Conservation (phyloP, 1,140 invertebrate genomes). For the Drosophila jambulina region DNA sequence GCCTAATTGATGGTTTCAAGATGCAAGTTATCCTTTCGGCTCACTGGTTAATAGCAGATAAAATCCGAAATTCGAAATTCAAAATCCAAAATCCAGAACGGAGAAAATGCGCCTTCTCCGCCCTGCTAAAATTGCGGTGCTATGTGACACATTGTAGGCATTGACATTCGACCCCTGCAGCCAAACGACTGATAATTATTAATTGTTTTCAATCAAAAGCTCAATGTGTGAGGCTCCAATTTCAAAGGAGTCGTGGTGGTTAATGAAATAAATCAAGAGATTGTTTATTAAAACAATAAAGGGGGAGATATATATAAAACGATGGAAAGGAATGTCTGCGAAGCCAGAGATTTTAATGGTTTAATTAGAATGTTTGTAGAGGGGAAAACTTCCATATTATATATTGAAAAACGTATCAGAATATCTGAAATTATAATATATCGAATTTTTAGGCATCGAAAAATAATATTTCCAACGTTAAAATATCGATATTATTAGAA, state of each 20-base stretch:
- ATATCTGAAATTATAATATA: too few relatives aligned
- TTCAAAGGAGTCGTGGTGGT: background rate
- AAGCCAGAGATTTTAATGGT: too few relatives aligned
- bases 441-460: too few relatives aligned
- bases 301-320: too few relatives aligned
- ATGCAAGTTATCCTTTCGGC: conserved; percentile 39
- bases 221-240: background rate
- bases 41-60: conserved; percentile 41
- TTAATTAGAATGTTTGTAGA: too few relatives aligned
- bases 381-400: too few relatives aligned
- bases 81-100: background rate
- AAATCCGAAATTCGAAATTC: conserved; percentile 11
- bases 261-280: conserved; percentile 9
- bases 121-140: background rate
- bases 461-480: too few relatives aligned
- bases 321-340: background rate
- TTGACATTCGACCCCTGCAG: conserved; percentile 9
- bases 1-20: conserved; percentile 44
- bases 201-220: conserved; percentile 20
- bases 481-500: too few relatives aligned
- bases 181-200: conserved; percentile 8
- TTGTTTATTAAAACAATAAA: background rate
- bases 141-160: conserved; percentile 17
- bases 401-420: too few relatives aligned
- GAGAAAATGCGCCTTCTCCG: background rate